phyloP scores from a whole-genome alignment of 2,888 invertebrate species.

The Acleris laterana region DNA sequence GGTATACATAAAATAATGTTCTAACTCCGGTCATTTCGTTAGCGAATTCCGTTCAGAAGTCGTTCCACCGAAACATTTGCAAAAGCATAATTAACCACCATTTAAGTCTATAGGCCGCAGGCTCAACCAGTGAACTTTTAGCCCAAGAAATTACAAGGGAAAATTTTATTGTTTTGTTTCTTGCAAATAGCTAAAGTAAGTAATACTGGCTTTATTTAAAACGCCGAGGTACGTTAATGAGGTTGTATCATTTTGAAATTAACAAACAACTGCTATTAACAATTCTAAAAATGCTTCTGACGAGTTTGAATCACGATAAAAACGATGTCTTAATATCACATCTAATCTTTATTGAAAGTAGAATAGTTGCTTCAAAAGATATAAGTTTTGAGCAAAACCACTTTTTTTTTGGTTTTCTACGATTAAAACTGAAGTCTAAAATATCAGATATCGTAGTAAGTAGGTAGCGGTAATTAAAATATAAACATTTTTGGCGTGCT shows the following conservation, averaged over 20 bases:
- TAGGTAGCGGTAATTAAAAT: too few relatives aligned
- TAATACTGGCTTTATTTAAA: conserved; percentile 9
- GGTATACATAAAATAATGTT: neutral
- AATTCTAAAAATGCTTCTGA: too few relatives aligned
- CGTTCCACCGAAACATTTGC: conserved; percentile 18
- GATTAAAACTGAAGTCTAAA: too few relatives aligned
- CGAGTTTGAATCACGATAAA: too few relatives aligned
- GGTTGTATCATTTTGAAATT: neutral
- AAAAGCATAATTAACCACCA: conserved; percentile 34
- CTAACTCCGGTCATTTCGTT: conserved; percentile 21
- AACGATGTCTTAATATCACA: too few relatives aligned
- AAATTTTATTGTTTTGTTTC: conserved; percentile 17
- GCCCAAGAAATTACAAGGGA: conserved; percentile 21
- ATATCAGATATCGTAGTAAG: too few relatives aligned
- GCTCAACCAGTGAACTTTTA: conserved; percentile 19
- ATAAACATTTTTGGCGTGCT: too few relatives aligned
- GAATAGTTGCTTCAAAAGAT: too few relatives aligned
- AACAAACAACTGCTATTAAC: neutral
- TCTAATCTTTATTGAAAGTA: too few relatives aligned
- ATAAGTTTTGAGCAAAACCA: too few relatives aligned
- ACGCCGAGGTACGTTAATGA: neutral
- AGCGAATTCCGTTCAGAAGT: conserved; percentile 26
- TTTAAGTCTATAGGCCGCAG: conserved; percentile 26
- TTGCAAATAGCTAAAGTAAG: conserved; percentile 11
- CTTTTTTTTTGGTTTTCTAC: too few relatives aligned